A percentile compares a stretch with the other conserved stretches of the same genome.
phyloP scores from a whole-genome alignment of 2,888 invertebrate genomes.

The Nomada hirtipes region DNA sequence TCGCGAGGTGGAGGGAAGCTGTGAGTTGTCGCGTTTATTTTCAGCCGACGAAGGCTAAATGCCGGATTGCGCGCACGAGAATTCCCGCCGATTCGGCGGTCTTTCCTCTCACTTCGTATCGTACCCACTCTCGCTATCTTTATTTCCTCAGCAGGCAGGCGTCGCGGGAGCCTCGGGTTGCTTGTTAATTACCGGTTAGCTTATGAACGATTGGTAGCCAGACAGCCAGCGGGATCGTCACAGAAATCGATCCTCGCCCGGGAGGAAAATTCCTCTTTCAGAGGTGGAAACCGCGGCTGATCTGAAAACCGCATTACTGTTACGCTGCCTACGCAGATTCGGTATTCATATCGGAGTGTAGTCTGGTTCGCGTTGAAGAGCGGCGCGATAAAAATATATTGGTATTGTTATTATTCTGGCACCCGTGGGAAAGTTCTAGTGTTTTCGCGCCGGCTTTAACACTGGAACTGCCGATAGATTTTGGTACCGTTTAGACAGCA shows the following conservation, averaged over 20 bases:
- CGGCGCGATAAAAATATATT: no score
- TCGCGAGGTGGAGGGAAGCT: slow-evolving; percentile 24
- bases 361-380: no score
- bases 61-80: slow-evolving; percentile 69
- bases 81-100: slow-evolving; percentile 74
- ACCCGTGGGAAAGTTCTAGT: no score
- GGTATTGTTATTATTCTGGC: no score
- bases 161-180: neutral
- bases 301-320: no score
- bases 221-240: neutral
- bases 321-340: no score
- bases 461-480: no score
- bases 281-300: neutral
- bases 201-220: neutral
- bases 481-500: no score
- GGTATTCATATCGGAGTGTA: no score
- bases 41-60: slow-evolving; percentile 79
- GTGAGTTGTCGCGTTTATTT: slow-evolving; percentile 80
- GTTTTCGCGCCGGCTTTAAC: no score
- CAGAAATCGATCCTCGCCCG: slow-evolving; percentile 8
- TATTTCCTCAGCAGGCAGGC: neutral
- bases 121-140: slow-evolving; percentile 33
- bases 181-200: slow-evolving; percentile 31
- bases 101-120: slow-evolving; percentile 31
- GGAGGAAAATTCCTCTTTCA: slow-evolving; percentile 24